Conservation (phyloP, 2,797 vertebrate genomes). For the Moxostoma hubbsi region DNA sequence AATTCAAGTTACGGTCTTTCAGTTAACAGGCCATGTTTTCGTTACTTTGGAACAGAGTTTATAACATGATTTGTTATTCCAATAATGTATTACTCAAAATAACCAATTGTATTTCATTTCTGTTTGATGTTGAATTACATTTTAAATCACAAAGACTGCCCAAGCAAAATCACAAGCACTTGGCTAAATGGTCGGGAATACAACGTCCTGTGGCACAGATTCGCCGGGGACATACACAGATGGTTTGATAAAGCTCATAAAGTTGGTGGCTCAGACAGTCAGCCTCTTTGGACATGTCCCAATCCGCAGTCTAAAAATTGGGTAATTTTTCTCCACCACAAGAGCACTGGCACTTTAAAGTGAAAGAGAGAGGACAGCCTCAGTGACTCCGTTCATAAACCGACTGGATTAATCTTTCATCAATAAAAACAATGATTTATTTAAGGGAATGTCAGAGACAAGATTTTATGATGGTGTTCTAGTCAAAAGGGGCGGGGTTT, state of each 20-base stretch:
- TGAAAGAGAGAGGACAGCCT: constrained; percentile 21
- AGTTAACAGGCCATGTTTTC: too few relatives aligned
- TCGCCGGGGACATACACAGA: not conserved
- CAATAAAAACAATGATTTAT: constrained; percentile 52
- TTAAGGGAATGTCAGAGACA: constrained; percentile 32
- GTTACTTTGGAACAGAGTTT: too few relatives aligned
- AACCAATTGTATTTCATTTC: not conserved
- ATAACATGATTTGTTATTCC: not conserved
- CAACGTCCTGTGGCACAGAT: constrained; percentile 7
- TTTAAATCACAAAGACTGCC: not conserved
- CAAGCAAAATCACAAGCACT: not conserved
- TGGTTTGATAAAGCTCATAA: constrained; percentile 16
- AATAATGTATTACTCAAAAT: not conserved
- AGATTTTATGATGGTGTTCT: constrained; percentile 14
- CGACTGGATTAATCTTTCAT: constrained; percentile 58
- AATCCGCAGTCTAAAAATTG: constrained; percentile 23
- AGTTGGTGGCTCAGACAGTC: constrained; percentile 1
- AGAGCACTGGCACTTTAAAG: not conserved
- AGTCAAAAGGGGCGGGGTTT: not conserved
- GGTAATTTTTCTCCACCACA: constrained; percentile 9
- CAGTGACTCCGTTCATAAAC: constrained; percentile 30
- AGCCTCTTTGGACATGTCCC: not conserved
- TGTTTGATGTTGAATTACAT: not conserved
- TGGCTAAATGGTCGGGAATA: constrained; percentile 1
- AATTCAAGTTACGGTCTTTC: too few relatives aligned